Evolutionary conservation across 2,797 vertebrate species (phyloP), one percentile per base, ranked within the genome.

Genomic region (Epinephelus malabaricus): DNA sequence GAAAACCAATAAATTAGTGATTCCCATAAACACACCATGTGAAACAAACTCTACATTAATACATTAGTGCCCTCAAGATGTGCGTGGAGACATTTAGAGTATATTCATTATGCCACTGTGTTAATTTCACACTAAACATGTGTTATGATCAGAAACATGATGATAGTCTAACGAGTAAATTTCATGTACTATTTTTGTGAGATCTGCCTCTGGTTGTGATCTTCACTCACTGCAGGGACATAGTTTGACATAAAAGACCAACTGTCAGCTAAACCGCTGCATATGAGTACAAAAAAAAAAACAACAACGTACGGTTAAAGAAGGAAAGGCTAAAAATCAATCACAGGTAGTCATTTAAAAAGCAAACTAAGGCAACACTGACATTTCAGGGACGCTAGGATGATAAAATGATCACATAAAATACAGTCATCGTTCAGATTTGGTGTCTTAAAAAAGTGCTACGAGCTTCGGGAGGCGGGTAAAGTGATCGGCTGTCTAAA

Each of bases 371-470:
- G 72, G 60, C 73, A 73, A 77, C 67, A 60, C 45, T 60, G 70
- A 80, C 79, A 70, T 63, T 76, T 63, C 34, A 30, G 56, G 56
- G 71, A 87, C 30, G 21, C 66, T 30, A 73, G 30, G 38, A 50
- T 46, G 43, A 86, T 82, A 88, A 88, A 91, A 90, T 64, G 13
- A 87, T 89, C 56, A 83, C 77, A 81, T 83, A 81, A 85, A 83
- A 90, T 77, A 90, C 82, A 91, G 84, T 84, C 68, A 84, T 82
- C 71, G 50, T 78, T 88, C 78, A 59, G 82, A 93, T 95, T 94
- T 85, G 84, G 87, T 91, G 82, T 90, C 61, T 85, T 84, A 69
- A 73, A 79, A 92, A 95, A 93, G 93, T 94, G 93, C 93, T 91
- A 91, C 63, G 68, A 92, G 88, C 86, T 74, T 87, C 27, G 10